These are phyloP conservation scores for Antigone vipio DNA, from an alignment of 2,113 vertebrate genomes.

Conservation along the genomic window DNA sequence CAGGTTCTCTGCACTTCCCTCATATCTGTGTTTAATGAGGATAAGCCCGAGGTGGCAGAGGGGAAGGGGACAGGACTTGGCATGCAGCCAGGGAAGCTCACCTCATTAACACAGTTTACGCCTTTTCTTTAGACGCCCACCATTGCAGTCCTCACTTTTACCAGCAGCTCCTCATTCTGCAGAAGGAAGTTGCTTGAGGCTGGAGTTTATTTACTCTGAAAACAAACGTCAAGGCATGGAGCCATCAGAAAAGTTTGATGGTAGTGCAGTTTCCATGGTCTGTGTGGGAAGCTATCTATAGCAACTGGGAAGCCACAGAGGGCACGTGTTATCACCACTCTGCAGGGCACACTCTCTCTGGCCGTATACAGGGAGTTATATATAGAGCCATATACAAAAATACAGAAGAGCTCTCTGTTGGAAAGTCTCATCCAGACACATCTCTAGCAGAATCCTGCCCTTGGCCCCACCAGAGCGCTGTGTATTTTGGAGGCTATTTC, in stretches of 20 bases:
- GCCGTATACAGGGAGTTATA: not conserved
- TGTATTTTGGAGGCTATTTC: not conserved
- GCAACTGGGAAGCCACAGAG: not conserved
- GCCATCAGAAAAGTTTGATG: not conserved
- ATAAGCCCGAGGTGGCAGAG: not conserved
- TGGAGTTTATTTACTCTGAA: not conserved
- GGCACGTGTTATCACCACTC: not conserved
- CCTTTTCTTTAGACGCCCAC: not conserved
- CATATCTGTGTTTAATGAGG: fast-evolving
- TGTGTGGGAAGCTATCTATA: not conserved
- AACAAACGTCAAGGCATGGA: not conserved
- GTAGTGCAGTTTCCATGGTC: not conserved
- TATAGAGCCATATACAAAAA: not conserved
- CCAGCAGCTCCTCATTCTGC: not conserved
- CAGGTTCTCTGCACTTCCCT: not conserved
- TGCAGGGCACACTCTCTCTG: not conserved
- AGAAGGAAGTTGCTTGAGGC: not conserved
- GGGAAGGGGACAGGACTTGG: not conserved
- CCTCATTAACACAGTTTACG: fast-evolving
- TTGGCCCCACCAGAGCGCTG: not conserved
- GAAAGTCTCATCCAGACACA: not conserved
- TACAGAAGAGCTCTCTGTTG: not conserved
- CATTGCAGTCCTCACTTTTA: not conserved
- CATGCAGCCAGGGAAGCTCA: not conserved
- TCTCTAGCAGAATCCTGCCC: not conserved